Evolutionary conservation across 2,888 invertebrate genomes (phyloP).

Genomic region (Eupithecia insigniata): DNA sequence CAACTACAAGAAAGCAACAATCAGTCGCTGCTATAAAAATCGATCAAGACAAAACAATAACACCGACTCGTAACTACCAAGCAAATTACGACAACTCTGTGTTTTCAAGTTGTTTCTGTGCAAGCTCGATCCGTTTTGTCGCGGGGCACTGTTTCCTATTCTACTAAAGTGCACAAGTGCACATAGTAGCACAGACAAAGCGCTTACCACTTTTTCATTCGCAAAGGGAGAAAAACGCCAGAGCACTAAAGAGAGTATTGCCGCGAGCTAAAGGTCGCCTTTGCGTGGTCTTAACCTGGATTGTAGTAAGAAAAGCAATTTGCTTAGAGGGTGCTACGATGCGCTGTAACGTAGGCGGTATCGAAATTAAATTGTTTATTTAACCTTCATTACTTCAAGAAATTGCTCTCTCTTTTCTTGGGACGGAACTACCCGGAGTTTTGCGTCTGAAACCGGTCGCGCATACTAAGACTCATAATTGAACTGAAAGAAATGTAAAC

Average conservation of each 20-base stretch:
- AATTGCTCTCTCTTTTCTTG: no score
- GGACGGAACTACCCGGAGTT: background rate
- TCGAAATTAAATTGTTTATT: background rate
- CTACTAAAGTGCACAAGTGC: constrained; percentile 7
- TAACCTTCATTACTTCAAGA: background rate
- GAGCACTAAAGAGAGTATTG: constrained; percentile 57
- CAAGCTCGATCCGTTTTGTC: background rate
- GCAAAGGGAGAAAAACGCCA: constrained; percentile 54
- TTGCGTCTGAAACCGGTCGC: no score
- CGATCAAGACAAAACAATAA: no score
- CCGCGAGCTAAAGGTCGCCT: constrained; percentile 67
- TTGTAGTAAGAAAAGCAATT: constrained; percentile 59
- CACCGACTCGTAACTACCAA: no score
- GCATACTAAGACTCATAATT: no score
- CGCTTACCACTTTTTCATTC: constrained; percentile 47
- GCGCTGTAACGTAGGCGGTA: constrained; percentile 14
- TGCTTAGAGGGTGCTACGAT: constrained; percentile 42
- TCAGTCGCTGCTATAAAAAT: background rate
- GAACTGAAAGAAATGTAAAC: no score
- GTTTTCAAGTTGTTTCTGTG: background rate
- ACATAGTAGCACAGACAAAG: constrained; percentile 38
- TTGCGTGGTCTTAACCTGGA: constrained; percentile 59
- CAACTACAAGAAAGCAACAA: no score
- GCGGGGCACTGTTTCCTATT: constrained; percentile 3
- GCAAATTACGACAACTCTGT: background rate